Base-by-base conservation (phyloP, 2,797 vertebrate species). In the Lepilemur septentrionalis region DNA sequence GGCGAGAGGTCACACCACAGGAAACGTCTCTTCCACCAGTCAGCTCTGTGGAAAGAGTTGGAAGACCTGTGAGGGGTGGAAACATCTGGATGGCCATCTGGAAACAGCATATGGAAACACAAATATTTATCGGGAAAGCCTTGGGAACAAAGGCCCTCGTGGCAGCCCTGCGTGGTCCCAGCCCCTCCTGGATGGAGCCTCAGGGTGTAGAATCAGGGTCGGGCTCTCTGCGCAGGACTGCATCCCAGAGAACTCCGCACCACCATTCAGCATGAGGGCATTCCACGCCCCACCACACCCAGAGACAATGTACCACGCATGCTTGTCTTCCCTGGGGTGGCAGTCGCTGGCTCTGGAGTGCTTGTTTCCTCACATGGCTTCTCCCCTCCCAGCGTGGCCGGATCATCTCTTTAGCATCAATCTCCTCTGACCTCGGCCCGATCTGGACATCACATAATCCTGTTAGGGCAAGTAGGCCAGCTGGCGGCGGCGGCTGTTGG, bases 391-490 rank as follows among this genome's bases (percentile, higher is more conserved):
- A 73, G 43, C 0, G 0, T 1, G 2, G 80, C 75, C 0, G 96
- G 98, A 98, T 99, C 99, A 99, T 99, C 99, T 99, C 98, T 99
- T 99, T 99, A 99, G 98, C 98, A 98, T 98, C 99, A 99, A 98
- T 99, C 99, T 99, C 98, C 98, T 98, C 91, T 99, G 98, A 98
- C 98, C 98, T 99, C 96, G 91, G 97, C 98, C 98, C 97, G 98
- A 98, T 98, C 94, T 82, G 91, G 94, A 97, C 97, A 97, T 97
- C 97, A 97, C 98, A 96, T 99, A 99, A 99, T 99, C 99, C 98
- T 98, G 98, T 98, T 98, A 98, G 97, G 97, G 97, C 98, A 98
- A 98, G 98, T 98, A 98, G 99, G 98, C 97, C 98, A 98, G 96
- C 79, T 57, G 97, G 97, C 73, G 7, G 63, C 4, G 0, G 97